Percentiles rank a stretch among this genome's conserved stretches.
phyloP scores from a whole-genome alignment of 1,140 invertebrate species.

The Berghia stephanieae region DNA sequence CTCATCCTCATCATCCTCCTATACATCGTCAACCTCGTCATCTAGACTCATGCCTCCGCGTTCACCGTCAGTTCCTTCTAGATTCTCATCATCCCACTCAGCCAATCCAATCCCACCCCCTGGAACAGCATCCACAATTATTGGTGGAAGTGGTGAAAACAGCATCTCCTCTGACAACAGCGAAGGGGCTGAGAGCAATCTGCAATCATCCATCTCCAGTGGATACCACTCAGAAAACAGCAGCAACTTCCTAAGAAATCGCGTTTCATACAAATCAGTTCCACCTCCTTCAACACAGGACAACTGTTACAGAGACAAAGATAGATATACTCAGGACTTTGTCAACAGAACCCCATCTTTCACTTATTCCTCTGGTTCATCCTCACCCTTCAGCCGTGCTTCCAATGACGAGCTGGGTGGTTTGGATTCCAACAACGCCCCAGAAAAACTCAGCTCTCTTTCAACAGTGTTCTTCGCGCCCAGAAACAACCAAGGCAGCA shows the following conservation, averaged over 20 bases:
- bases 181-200: constrained; percentile 42
- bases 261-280: neutral
- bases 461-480: too few species aligned
- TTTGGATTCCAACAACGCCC: too few species aligned
- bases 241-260: neutral
- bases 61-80: neutral
- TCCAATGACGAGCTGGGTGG: constrained; percentile 27
- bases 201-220: constrained; percentile 43
- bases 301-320: constrained; percentile 22
- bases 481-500: too few species aligned
- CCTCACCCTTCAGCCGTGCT: constrained; percentile 31
- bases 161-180: constrained; percentile 45
- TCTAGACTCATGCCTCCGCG: neutral
- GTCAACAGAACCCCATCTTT: constrained; percentile 37
- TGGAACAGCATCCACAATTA: neutral
- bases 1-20: neutral
- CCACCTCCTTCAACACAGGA: neutral
- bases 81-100: neutral
- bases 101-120: neutral
- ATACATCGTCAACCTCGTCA: neutral
- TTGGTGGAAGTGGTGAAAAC: constrained; percentile 37
- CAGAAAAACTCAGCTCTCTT: too few species aligned
- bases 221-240: constrained; percentile 44
- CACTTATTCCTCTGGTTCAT: constrained; percentile 34
- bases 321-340: constrained; percentile 40